Evolutionary conservation across 2,888 invertebrate species (phyloP), one percentile per base, ranked within the genome.

Genomic region (Scaptomyza caliginosa): DNA sequence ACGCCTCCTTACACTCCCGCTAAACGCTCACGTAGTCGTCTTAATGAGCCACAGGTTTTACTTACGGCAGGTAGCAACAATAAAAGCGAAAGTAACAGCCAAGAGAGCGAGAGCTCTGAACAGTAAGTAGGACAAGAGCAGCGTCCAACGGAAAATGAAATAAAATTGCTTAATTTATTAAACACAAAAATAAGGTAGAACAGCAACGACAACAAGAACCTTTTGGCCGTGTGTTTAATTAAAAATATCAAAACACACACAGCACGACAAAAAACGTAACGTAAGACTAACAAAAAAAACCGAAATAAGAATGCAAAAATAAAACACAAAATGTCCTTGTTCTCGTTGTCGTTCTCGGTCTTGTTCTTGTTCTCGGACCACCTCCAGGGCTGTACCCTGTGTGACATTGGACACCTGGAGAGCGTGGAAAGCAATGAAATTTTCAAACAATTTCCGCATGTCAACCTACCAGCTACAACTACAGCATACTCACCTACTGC

Each of bases 161-260:
- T 79, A 68, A 76, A 79, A 78, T 68, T 57, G 77, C 73, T 79
- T 74, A 68, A 79, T 78, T 74, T 79, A 74, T 78, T 78, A 77
- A 74, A 68, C 58, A 76, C 56, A 48, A 75, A 63, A 60, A 66
- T 66, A 60, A 55, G 54, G 59, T 50, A 11, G n/a, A n/a, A 64
- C 60, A 50, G 38, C 54, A 38, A 45, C 49, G 48, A 10, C 19
- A 28, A 26, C 17, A n/a, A 5, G 1, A 7, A 54, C 60, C 50
- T 51, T 60, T 64, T 56, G 48, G 45, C 36, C 50, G 52, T 63
- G 48, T 51, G 54, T 74, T 78, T 77, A 77, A 77, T 77, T 77
- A 77, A 77, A 77, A 77, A 71, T 71, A 63, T 50, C 40, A 55
- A 55, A 55, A 28, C 13, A 38, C 28, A 28, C 13, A 38, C 28